Evolutionary conservation across 2,113 vertebrate genomes (phyloP), one percentile per base, ranked within the genome.

Genomic region (Coregonus clupeaformis): DNA sequence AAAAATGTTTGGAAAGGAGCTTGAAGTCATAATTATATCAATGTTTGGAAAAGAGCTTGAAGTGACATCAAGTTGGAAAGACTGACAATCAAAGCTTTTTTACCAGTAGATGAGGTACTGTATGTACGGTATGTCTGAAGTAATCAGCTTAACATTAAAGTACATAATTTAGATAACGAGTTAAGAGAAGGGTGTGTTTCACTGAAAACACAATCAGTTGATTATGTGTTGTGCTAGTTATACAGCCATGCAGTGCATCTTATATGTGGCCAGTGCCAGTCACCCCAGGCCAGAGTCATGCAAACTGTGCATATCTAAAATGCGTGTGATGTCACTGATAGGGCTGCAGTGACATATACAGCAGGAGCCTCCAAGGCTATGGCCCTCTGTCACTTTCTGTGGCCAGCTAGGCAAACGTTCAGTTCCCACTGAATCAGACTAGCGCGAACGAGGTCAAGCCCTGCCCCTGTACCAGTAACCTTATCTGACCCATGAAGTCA

Each of bases 401-500:
- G 49, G 14, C 16, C 49, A 52, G 16, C 13, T 16, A 52, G 49
- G 49, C 49, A 52, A 14, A 52, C 16, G 3, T 14, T 52, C 49
- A 52, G 49, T 52, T 52, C 49, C 49, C 49, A 52, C 49, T 16
- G 49, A 52, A 52, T 52, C 49, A 3, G 16, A 52, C 14, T 52
- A 3, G 3, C 14, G 5, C 49, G 16, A 52, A 82, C 70, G 78
- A 79, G 88, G 86, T 90, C 84, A 87, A 80, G 73, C 82, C 82
- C 73, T 85, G 77, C 68, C 84, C 72, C 82, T 64, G 74, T 73
- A 80, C 49, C 82, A 68, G 78, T 90, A 81, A 89, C 88, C 88
- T 89, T 69, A 83, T 76, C 76, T 89, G 88, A 90, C 89, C 86
- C 86, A 83, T 89, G 84, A 86, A 83, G 84, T 89, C 89, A 85